Evolutionary conservation across 1,140 invertebrate species (phyloP).

Genomic region (Centruroides sculpturatus): DNA sequence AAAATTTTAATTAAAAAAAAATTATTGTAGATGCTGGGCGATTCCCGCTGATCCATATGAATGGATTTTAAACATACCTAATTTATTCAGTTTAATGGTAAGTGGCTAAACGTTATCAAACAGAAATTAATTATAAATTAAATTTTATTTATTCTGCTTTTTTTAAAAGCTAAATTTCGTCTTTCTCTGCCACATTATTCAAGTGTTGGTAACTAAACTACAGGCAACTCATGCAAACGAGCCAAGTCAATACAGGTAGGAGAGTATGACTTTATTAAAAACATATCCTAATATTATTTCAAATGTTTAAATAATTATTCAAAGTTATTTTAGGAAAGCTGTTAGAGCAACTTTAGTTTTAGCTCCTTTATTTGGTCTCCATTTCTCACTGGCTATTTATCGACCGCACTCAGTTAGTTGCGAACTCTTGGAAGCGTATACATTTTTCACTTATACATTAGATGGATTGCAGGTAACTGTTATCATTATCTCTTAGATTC

Average conservation of each 20-base stretch:
- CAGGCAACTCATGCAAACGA: constrained; percentile 36
- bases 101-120: constrained; percentile 15
- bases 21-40: constrained; percentile 32
- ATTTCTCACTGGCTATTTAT: constrained; percentile 39
- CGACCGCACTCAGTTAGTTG: constrained; percentile 25
- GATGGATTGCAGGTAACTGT: constrained; percentile 30
- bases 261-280: no score
- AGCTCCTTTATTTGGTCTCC: constrained; percentile 42
- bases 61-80: constrained; percentile 36
- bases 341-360: constrained; percentile 40
- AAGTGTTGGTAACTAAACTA: constrained; percentile 38
- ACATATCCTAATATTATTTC: no score
- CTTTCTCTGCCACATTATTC: constrained; percentile 38
- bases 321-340: constrained; percentile 32
- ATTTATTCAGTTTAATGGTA: constrained; percentile 35
- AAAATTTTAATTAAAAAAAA: neutral
- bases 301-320: no score
- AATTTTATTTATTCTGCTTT: neutral
- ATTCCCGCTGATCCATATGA: constrained; percentile 29
- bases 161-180: constrained; percentile 37
- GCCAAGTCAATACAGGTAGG: constrained; percentile 40
- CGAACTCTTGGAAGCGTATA: constrained; percentile 27
- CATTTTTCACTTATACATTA: constrained; percentile 28
- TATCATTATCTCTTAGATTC: no score
- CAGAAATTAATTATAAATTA: no score